These are phyloP conservation scores for Choreutis nemorana DNA, from an alignment of 2,888 invertebrate genomes.

Conservation along the genomic window DNA sequence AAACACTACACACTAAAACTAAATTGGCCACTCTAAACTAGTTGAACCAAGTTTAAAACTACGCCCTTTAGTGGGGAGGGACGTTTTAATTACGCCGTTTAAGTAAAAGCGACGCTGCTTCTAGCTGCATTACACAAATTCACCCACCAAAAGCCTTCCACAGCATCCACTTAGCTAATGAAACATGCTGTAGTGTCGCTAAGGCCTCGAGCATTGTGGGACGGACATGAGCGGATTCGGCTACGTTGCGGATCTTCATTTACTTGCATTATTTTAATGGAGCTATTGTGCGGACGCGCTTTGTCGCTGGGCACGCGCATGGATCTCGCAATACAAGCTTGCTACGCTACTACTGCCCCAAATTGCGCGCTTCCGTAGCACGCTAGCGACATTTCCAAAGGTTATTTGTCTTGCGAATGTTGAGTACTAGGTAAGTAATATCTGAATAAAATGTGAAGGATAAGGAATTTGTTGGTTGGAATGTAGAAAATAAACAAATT, in stretches of 20 bases:
- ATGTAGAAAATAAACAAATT: no score
- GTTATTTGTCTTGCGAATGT: no score
- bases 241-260: constrained; percentile 62
- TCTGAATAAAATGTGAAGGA: no score
- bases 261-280: constrained; percentile 68
- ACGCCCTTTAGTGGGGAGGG: constrained; percentile 46
- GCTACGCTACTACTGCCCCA: constrained; percentile 42
- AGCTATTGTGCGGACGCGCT: constrained; percentile 62
- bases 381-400: no score
- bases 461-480: no score
- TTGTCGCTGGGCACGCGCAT: constrained; percentile 52
- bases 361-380: constrained; percentile 38
- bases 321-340: constrained; percentile 41
- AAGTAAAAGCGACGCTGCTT: constrained; percentile 60
- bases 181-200: constrained; percentile 48
- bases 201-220: constrained; percentile 40
- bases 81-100: constrained; percentile 64
- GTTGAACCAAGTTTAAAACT: constrained; percentile 58
- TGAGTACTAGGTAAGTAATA: no score
- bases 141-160: constrained; percentile 66
- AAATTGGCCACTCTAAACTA: constrained; percentile 58
- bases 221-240: constrained; percentile 44
- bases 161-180: constrained; percentile 64
- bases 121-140: constrained; percentile 63
- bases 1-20: constrained; percentile 42